Conservation (phyloP, 2,797 vertebrate genomes). For the Sebastes flavidus region DNA sequence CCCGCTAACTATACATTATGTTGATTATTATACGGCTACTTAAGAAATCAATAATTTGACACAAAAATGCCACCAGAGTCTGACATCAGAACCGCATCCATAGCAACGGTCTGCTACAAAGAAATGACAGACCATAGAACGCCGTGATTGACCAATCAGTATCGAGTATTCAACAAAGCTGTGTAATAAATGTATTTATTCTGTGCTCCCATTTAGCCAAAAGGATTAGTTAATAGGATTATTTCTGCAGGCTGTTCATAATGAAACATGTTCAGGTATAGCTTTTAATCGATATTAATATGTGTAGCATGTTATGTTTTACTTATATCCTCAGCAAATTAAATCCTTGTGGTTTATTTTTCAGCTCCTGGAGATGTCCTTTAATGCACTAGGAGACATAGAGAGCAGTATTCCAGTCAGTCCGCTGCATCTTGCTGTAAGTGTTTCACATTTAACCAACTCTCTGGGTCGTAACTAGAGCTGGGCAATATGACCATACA, state of each 20-base stretch:
- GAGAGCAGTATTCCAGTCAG: slow-evolving; percentile 96
- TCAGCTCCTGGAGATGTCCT: slow-evolving; percentile 97
- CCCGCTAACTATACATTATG: too few relatives aligned
- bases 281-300: not conserved
- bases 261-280: not conserved
- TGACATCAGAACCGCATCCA: too few relatives aligned
- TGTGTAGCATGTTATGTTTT: not conserved
- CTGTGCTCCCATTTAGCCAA: not conserved
- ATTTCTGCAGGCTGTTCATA: not conserved
- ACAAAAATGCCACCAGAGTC: too few relatives aligned
- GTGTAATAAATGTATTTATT: not conserved
- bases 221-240: not conserved
- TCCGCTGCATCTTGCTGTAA: slow-evolving; percentile 98
- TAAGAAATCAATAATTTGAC: too few relatives aligned
- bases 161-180: too few relatives aligned
- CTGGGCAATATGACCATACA: too few relatives aligned
- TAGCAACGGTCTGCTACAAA: too few relatives aligned
- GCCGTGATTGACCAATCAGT: too few relatives aligned
- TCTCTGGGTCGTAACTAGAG: not conserved
- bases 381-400: slow-evolving; percentile 97
- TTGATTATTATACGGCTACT: too few relatives aligned
- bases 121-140: too few relatives aligned
- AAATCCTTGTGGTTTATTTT: slow-evolving; percentile 36
- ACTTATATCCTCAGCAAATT: not conserved
- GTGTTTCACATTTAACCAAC: slow-evolving; percentile 59